Conservation (phyloP, 2,888 invertebrate genomes). For the Sepioteuthis lessoniana region DNA sequence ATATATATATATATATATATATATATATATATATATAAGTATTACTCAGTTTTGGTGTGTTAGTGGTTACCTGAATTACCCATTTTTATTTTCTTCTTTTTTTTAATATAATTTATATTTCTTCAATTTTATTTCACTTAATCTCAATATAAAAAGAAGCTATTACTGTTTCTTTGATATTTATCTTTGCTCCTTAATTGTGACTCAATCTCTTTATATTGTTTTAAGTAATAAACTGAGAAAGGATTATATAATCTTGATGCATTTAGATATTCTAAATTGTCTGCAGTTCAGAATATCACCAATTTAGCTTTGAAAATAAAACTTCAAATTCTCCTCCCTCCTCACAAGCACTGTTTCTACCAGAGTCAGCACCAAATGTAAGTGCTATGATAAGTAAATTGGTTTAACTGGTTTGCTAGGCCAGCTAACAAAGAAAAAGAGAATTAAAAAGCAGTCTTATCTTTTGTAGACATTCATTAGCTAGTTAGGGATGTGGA, state of each 20-base stretch:
- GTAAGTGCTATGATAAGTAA: neutral
- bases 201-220: neutral
- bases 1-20: conserved; percentile 33
- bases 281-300: neutral
- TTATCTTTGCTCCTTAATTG: neutral
- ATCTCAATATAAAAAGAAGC: no score
- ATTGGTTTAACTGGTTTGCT: neutral
- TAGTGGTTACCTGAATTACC: no score
- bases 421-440: neutral
- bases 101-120: no score
- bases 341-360: neutral
- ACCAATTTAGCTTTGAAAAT: neutral
- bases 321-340: neutral
- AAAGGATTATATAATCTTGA: no score
- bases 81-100: no score
- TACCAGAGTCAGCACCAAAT: neutral
- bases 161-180: neutral
- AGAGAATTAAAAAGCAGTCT: neutral
- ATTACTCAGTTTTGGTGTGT: no score
- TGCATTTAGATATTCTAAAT: neutral
- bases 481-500: neutral
- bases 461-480: conserved; percentile 14
- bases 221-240: neutral
- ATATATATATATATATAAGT: neutral
- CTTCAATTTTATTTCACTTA: no score